Evolutionary conservation across 2,888 invertebrate species (phyloP).

Genomic region (Morpho deidamia): DNA sequence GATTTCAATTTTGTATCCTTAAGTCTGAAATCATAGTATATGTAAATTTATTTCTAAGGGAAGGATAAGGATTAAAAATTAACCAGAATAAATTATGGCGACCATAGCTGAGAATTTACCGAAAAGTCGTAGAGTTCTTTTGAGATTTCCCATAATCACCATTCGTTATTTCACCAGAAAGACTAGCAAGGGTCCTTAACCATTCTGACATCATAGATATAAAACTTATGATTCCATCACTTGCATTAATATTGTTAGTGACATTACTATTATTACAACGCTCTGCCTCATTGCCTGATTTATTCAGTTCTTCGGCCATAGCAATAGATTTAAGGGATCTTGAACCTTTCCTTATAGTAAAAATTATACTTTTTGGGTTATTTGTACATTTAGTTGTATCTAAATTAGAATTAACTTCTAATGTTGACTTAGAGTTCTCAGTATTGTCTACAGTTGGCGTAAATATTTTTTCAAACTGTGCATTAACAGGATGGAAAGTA

Average conservation of each 20-base stretch:
- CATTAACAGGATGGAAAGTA: neutral
- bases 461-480: slow-evolving; percentile 4
- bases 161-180: slow-evolving; percentile 24
- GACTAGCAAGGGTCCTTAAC: slow-evolving; percentile 38
- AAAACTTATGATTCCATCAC: slow-evolving; percentile 30
- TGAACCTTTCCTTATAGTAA: slow-evolving; percentile 6
- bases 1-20: neutral
- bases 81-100: no score
- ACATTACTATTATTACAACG: neutral
- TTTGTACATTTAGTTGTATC: neutral
- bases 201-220: slow-evolving; percentile 40
- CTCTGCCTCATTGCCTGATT: neutral
- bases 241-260: neutral
- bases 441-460: neutral
- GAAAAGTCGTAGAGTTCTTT: neutral
- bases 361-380: neutral
- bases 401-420: neutral
- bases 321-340: slow-evolving; percentile 19
- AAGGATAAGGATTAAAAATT: neutral
- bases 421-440: no score
- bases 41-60: neutral
- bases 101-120: neutral
- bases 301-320: neutral
- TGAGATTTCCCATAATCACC: neutral
- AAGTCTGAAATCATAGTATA: slow-evolving; percentile 1